Conservation (phyloP, 1,140 invertebrate species). For the Bombus breviceps region DNA sequence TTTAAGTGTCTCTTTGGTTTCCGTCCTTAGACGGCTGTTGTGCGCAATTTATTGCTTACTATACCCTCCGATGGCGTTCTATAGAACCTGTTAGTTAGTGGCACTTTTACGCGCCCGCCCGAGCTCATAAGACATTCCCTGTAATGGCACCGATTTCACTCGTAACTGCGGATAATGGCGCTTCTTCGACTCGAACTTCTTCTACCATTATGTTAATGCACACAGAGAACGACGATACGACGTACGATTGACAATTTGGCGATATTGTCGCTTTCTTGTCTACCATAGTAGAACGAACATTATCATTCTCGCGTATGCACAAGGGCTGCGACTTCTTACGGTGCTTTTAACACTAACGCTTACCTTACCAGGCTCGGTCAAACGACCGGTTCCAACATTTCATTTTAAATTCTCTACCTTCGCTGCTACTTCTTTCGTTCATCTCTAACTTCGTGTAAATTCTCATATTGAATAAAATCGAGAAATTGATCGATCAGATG, state of each 20-base stretch:
- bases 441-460: too few relatives aligned
- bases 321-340: not conserved
- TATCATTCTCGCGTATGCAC: not conserved
- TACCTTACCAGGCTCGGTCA: too few relatives aligned
- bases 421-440: too few relatives aligned
- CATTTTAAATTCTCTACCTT: too few relatives aligned
- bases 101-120: not conserved
- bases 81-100: slow-evolving; percentile 14
- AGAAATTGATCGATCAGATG: too few relatives aligned
- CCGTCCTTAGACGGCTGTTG: not conserved
- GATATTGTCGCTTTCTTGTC: not conserved
- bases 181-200: not conserved
- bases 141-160: slow-evolving; percentile 8
- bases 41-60: slow-evolving; percentile 5
- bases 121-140: slow-evolving; percentile 1
- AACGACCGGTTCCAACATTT: too few relatives aligned
- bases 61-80: slow-evolving; percentile 4
- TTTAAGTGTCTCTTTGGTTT: not conserved
- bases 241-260: not conserved
- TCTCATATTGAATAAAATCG: too few relatives aligned
- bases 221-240: not conserved
- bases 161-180: slow-evolving; percentile 12
- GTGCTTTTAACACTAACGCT: not conserved
- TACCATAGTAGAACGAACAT: not conserved
- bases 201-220: not conserved